phyloP scores from a whole-genome alignment of 2,113 vertebrate genomes.

The Neomonachus schauinslandi region DNA sequence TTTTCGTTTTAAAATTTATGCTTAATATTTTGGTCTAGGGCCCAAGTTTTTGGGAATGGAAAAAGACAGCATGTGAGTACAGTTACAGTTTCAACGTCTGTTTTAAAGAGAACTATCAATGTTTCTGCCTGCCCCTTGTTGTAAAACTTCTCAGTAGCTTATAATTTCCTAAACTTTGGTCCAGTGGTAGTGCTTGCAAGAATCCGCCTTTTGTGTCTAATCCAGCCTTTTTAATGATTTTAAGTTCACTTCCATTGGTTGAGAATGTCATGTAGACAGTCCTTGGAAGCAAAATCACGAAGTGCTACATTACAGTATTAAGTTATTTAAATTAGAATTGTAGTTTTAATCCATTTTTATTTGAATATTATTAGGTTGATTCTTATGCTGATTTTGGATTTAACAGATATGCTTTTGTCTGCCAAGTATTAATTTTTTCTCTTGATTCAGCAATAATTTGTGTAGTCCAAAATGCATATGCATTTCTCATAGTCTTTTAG shows the following conservation, averaged over 20 bases:
- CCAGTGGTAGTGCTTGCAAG: neutral
- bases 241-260: conserved; percentile 70
- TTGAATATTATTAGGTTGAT: conserved; percentile 70
- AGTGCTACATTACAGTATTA: conserved; percentile 27
- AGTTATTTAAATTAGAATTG: conserved; percentile 63
- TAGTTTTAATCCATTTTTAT: conserved; percentile 77
- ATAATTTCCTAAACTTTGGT: neutral
- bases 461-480: conserved; percentile 23
- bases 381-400: conserved; percentile 72
- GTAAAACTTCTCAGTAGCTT: conserved; percentile 12
- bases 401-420: conserved; percentile 55
- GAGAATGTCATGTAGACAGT: conserved; percentile 52
- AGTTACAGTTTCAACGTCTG: conserved; percentile 26
- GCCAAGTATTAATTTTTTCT: conserved; percentile 76
- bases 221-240: conserved; percentile 68
- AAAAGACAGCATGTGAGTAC: neutral
- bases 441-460: conserved; percentile 64
- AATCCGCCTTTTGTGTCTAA: neutral
- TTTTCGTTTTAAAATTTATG: neutral
- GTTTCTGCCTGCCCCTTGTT: conserved; percentile 10
- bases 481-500: conserved; percentile 15
- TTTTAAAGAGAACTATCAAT: neutral
- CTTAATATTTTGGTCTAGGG: neutral
- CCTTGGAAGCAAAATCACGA: conserved; percentile 66
- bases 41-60: neutral